Evolutionary conservation across 2,113 vertebrate genomes (phyloP).

Genomic region (Dromas ardeola): DNA sequence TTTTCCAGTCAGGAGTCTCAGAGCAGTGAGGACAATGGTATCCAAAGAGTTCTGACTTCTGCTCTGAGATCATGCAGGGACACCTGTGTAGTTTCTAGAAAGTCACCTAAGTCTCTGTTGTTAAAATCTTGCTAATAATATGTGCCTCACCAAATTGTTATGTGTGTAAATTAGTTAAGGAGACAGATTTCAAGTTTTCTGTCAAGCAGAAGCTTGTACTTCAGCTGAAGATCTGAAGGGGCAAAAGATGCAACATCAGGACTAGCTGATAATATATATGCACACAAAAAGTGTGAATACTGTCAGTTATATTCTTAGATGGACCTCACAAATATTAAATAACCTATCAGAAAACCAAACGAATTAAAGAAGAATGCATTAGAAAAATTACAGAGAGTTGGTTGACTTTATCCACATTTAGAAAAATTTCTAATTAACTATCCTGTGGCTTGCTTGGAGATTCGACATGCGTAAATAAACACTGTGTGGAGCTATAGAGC

Average conservation of each 20-base stretch:
- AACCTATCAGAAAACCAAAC: neutral
- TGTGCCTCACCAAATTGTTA: neutral
- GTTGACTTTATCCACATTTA: neutral
- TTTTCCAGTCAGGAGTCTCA: neutral
- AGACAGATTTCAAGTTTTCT: neutral
- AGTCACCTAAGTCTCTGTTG: neutral
- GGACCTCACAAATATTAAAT: neutral
- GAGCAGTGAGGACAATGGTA: neutral
- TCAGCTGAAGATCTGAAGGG: neutral
- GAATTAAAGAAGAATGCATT: neutral
- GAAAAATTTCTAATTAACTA: neutral
- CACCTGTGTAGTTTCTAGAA: neutral
- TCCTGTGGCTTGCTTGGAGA: neutral
- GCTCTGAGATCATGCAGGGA: neutral
- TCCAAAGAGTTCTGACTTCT: neutral
- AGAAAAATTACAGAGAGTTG: neutral
- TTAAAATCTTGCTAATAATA: neutral
- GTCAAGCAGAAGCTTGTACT: neutral
- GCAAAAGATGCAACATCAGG: neutral
- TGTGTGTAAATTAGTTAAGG: neutral
- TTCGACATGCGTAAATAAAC: neutral
- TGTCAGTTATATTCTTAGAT: neutral
- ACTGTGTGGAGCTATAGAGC: slow-evolving; percentile 50
- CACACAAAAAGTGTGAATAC: neutral
- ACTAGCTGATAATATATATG: neutral